Evolutionary conservation across 1,140 invertebrate species (phyloP), one percentile per base, ranked within the genome.

Genomic region (Saccostrea echinata): DNA sequence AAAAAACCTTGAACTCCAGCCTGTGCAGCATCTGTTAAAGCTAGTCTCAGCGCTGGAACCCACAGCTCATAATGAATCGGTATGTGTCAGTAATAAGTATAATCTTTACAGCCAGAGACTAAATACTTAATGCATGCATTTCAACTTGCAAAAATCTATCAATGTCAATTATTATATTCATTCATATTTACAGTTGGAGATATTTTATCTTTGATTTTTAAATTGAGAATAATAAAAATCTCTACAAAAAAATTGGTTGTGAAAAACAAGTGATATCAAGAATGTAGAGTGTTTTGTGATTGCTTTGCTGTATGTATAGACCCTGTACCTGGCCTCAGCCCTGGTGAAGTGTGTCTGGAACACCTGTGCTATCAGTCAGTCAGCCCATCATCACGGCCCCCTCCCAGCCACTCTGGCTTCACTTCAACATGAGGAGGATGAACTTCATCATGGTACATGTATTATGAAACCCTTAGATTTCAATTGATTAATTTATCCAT

Each of bases 261-360:
- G 43, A 43, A 9, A 43, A 1, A 43, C 1, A 8, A 43, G 43
- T 43, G 43, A 43, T 43, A 43, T 3, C 6, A 43, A 3, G 6
- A 43, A 6, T 43, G 35, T 43, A 43, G 2, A 43, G 35, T 43
- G 2, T 43, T 43, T 43, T 43, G 6, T 71, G 21, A 35, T 83
- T 43, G 3, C 21, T 68, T 30, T 21, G 55, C 55, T 35, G 16
- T 71, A 13, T 8, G 6, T 43, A n/a, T 94, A 97, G 96, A 99
- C 98, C 90, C 95, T 98, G 76, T 98, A 97, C 93, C 95, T 98
- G 85, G 97, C 98, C 0, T 98, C 98, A 1, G 97, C 97, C 9
- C 93, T 99, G 57, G 97, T 98, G 76, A 98, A 98, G 93, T 97
- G 97, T 91, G 97, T 98, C 93, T 98, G 98, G 98, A 97, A 97